Conservation (phyloP, 2,888 invertebrate genomes). For the Trissoscelio sp. region DNA sequence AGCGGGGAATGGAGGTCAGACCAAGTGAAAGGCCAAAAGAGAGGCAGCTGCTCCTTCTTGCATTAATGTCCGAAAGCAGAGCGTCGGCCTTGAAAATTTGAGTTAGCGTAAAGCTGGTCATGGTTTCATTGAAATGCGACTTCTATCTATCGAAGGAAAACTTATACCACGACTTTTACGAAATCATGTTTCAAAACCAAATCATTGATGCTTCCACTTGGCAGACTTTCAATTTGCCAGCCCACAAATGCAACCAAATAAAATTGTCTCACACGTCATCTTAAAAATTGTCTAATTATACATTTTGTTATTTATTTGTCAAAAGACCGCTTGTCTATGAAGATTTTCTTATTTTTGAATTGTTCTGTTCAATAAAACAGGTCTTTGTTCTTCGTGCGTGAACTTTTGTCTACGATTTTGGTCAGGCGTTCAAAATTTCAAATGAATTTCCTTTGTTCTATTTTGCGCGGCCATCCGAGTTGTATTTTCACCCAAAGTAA, state of each 20-base stretch:
- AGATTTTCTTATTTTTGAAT: conserved; percentile 2
- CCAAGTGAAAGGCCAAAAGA: conserved; percentile 66
- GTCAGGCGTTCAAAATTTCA: conserved; percentile 32
- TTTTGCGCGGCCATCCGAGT: background rate
- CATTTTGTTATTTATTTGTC: conserved; percentile 3
- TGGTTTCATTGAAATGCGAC: conserved; percentile 60
- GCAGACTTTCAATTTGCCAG: conserved; percentile 33
- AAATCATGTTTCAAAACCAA: conserved; percentile 46
- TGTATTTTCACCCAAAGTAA: conserved; percentile 10
- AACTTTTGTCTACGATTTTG: conserved; percentile 6
- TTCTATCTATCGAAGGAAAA: conserved; percentile 41
- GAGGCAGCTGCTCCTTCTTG: conserved; percentile 54
- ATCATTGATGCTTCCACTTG: conserved; percentile 55
- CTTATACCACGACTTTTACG: conserved; percentile 24
- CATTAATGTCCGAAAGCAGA: conserved; percentile 51
- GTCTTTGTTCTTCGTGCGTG: background rate
- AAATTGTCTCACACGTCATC: conserved; percentile 25
- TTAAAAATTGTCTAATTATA: conserved; percentile 31
- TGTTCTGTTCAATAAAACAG: background rate
- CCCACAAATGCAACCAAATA: background rate
- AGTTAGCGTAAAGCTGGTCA: conserved; percentile 67
- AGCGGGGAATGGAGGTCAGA: conserved; percentile 62
- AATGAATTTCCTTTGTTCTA: conserved; percentile 45
- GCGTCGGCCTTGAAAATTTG: conserved; percentile 60
- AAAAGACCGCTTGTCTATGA: too few relatives aligned